Conservation (phyloP, 2,797 vertebrate genomes). For the Poliocrania exsul region DNA sequence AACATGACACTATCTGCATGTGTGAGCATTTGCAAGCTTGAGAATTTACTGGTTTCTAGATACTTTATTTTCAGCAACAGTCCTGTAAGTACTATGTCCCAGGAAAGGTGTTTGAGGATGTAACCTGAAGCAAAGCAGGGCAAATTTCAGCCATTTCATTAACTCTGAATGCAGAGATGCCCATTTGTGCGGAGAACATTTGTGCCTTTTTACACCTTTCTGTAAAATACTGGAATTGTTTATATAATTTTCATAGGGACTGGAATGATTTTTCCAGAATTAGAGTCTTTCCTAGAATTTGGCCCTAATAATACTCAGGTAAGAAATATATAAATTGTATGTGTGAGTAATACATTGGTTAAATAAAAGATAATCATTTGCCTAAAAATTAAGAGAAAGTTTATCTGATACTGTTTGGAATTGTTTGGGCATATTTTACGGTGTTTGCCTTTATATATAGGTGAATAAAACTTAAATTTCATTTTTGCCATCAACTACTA, state of each 20-base stretch:
- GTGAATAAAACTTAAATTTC: not conserved
- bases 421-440: not conserved
- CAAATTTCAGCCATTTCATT: not conserved
- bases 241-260: not conserved
- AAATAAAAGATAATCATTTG: not conserved
- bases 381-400: not conserved
- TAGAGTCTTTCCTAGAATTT: not conserved
- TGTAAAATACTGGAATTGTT: not conserved
- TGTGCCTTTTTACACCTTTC: not conserved
- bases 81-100: not conserved
- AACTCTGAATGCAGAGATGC: not conserved
- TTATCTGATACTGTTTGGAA: not conserved
- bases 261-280: not conserved
- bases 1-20: not conserved
- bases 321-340: not conserved
- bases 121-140: not conserved
- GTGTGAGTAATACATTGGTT: not conserved
- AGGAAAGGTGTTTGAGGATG: not conserved
- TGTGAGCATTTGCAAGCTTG: not conserved
- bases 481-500: not conserved
- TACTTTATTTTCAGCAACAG: not conserved
- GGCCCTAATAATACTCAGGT: not conserved
- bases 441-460: not conserved
- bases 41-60: not conserved
- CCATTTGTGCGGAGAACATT: not conserved